phyloP scores from a whole-genome alignment of 2,888 invertebrate species.

The Leptinotarsa haldemani region DNA sequence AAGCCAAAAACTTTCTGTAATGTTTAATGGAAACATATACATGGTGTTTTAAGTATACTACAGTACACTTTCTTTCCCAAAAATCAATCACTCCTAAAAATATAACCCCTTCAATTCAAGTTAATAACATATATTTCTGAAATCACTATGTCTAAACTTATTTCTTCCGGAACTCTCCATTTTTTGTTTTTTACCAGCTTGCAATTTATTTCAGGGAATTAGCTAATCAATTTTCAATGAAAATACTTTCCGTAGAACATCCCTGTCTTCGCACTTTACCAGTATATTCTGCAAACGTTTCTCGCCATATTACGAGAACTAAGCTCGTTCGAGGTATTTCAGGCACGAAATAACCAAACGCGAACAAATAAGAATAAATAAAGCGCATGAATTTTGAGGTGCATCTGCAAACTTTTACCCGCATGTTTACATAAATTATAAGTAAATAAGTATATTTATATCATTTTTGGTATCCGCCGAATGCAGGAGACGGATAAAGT shows the following conservation, averaged over 20 bases:
- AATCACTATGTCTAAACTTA: too few species aligned
- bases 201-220: not conserved
- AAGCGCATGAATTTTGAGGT: not conserved
- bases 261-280: not conserved
- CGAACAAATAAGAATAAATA: slow-evolving; percentile 10
- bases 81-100: too few species aligned
- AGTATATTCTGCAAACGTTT: slow-evolving; percentile 1
- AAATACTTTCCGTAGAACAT: slow-evolving; percentile 9
- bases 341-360: slow-evolving; percentile 11
- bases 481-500: not conserved
- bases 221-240: not conserved
- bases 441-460: not conserved
- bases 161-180: too few species aligned
- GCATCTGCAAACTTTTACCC: slow-evolving; percentile 4
- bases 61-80: too few species aligned
- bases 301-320: not conserved
- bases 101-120: too few species aligned
- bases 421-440: slow-evolving; percentile 7
- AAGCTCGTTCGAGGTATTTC: not conserved
- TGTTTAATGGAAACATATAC: too few species aligned
- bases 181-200: not conserved
- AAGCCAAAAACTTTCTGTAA: too few species aligned
- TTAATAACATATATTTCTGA: too few species aligned
- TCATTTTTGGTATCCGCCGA: not conserved
- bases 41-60: too few species aligned